Percentiles rank a stretch among this genome's conserved stretches.
These are phyloP conservation scores for Anthrax anthrax DNA, from an alignment of 2,888 invertebrate genomes.

Conservation along the genomic window DNA sequence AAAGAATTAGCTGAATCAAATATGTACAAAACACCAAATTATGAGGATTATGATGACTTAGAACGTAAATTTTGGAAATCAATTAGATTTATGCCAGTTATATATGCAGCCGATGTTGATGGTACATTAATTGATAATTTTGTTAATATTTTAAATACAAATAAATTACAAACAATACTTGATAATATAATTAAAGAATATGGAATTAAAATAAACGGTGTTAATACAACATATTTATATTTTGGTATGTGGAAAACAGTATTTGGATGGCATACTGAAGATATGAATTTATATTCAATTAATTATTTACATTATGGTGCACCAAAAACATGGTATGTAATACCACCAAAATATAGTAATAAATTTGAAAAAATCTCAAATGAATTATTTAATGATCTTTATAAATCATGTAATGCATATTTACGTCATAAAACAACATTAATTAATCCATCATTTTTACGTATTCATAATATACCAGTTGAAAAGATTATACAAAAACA, in stretches of 20 bases:
- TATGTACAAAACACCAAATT: constrained; percentile 45
- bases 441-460: constrained; percentile 12
- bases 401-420: constrained; percentile 1
- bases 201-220: constrained; percentile 59
- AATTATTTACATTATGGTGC: constrained; percentile 92
- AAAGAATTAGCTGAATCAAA: constrained; percentile 61
- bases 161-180: constrained; percentile 71
- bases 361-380: constrained; percentile 12
- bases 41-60: constrained; percentile 64
- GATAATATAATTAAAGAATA: constrained; percentile 51
- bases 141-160: constrained; percentile 80
- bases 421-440: constrained; percentile 15
- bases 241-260: constrained; percentile 99
- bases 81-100: constrained; percentile 76
- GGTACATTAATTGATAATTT: constrained; percentile 78
- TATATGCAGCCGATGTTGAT: constrained; percentile 92
- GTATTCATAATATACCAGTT: constrained; percentile 12
- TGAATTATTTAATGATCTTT: constrained; percentile 8
- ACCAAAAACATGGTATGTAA: constrained; percentile 45
- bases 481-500: constrained; percentile 67
- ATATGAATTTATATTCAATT: constrained; percentile 96
- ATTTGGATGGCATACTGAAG: constrained; percentile 96
- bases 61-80: constrained; percentile 93
- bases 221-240: constrained; percentile 91
- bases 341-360: constrained; percentile 13